A percentile compares a stretch with the other conserved stretches of the same genome.
Conservation (phyloP, 2,113 vertebrate species). For the Ancistrus triradiatus region DNA sequence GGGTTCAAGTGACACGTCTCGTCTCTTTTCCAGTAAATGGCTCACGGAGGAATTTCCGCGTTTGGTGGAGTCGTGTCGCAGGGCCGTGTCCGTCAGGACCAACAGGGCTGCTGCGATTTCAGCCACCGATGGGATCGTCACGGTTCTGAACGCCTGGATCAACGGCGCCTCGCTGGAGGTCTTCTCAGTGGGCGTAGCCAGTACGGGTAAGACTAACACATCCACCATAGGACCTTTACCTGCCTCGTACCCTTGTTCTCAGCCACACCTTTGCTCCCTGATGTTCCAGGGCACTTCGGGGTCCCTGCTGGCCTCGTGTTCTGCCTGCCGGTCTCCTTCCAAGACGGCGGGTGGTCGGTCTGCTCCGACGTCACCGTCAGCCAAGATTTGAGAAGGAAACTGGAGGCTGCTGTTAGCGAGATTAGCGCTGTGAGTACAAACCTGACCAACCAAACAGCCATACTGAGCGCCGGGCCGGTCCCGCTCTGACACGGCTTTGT, state of each 20-base stretch:
- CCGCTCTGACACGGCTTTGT: too few species aligned
- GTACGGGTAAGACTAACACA: slow-evolving; percentile 78
- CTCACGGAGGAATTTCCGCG: slow-evolving; percentile 66
- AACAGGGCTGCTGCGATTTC: slow-evolving; percentile 59
- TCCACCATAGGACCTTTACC: too few species aligned
- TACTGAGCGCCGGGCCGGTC: too few species aligned
- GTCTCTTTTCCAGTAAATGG: slow-evolving; percentile 76
- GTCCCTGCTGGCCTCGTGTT: slow-evolving; percentile 78
- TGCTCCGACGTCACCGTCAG: slow-evolving; percentile 58
- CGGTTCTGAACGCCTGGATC: slow-evolving; percentile 77
- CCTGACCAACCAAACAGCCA: too few species aligned
- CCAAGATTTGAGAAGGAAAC: slow-evolving; percentile 52
- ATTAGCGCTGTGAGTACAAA: slow-evolving; percentile 68
- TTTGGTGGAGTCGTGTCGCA: slow-evolving; percentile 46
- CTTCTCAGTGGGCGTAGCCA: slow-evolving; percentile 77
- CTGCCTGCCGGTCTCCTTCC: slow-evolving; percentile 81
- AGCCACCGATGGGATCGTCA: slow-evolving; percentile 66
- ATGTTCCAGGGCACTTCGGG: slow-evolving; percentile 71
- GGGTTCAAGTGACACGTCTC: too few species aligned
- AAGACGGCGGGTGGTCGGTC: slow-evolving; percentile 70
- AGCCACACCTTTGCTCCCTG: too few species aligned
- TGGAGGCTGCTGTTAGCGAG: slow-evolving; percentile 63
- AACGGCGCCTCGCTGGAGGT: slow-evolving; percentile 63
- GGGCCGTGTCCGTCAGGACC: slow-evolving; percentile 47
- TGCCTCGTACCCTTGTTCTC: too few species aligned